Percentiles rank a stretch among this genome's conserved stretches.
These are phyloP conservation scores for Antheraea yamamai DNA, from an alignment of 2,888 invertebrate genomes.

Conservation along the genomic window DNA sequence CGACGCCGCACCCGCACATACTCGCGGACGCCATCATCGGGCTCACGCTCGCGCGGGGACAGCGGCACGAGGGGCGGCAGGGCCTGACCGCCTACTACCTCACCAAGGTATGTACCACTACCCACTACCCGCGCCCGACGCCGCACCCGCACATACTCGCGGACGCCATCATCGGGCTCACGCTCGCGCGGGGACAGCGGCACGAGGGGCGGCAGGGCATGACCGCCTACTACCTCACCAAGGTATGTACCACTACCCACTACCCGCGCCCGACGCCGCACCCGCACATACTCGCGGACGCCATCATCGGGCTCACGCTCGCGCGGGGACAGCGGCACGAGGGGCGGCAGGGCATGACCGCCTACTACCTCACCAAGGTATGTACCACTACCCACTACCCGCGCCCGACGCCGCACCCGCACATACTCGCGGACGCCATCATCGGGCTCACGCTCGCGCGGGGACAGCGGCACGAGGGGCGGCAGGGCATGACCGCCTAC, in stretches of 20 bases:
- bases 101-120: slow-evolving; percentile 84
- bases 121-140: slow-evolving; percentile 84
- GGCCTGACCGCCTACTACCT: slow-evolving; percentile 98
- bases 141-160: slow-evolving; percentile 93
- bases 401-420: too few species aligned
- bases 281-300: too few species aligned
- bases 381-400: too few species aligned
- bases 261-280: not conserved
- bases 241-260: slow-evolving; percentile 66
- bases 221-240: slow-evolving; percentile 97
- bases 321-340: too few species aligned
- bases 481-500: too few species aligned
- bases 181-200: slow-evolving; percentile 92
- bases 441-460: too few species aligned
- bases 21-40: slow-evolving; percentile 97
- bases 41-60: slow-evolving; percentile 92
- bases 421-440: too few species aligned
- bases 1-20: slow-evolving; percentile 91
- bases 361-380: too few species aligned
- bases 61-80: slow-evolving; percentile 95
- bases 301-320: too few species aligned
- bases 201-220: slow-evolving; percentile 97
- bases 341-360: too few species aligned
- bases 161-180: slow-evolving; percentile 95
- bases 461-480: too few species aligned